Base-by-base conservation (phyloP, 2,113 vertebrate species). In the Phrynosoma platyrhinos region DNA sequence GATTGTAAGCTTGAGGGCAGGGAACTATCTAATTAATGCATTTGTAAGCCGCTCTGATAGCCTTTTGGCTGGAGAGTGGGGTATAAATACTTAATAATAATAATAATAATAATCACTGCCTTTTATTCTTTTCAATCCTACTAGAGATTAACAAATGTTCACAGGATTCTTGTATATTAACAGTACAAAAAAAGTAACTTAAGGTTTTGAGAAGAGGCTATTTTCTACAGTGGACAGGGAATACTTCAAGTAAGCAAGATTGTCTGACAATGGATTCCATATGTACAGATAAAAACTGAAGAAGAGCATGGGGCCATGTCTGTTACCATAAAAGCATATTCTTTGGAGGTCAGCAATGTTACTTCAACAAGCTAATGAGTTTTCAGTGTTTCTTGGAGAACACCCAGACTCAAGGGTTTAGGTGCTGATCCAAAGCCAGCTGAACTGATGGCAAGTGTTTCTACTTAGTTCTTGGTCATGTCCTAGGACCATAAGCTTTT, bases 351-450 rank as follows among this genome's bases (percentile, higher is more conserved):
- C 55, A 72, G 23, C 84, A 40, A 23, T 62, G 16, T 62, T 71
- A 82, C 53, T 79, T 79, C 27, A 79, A 32, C 36, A 8, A 69
- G 27, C 27, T 75, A 80, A 87, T 72, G 9, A 52, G 18, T 9
- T 53, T 5, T 0, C 27, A 36, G 66, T 32, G 20, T 83, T 47
- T 72, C 27, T 87, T 78, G 42, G 20, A 62, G 36, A 72, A 64
- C 86, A 9, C 71, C 40, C 47, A 68, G 1, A 0, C 0, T 0
- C 0, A 0, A n/a, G 16, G 27, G 36, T 64, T 42, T 27, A 68
- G 42, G 13, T 53, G n/a, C 4, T 32, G 52, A 32, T 55, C 18
- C 36, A 18, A 77, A 68, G 80, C 40, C 72, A 77, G 72, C 42
- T 83, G 52, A 20, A 82, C 20, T 77, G 8, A 2, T 77, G 53